Conservation (phyloP, 2,113 vertebrate species). For the Podarcis raffonei region DNA sequence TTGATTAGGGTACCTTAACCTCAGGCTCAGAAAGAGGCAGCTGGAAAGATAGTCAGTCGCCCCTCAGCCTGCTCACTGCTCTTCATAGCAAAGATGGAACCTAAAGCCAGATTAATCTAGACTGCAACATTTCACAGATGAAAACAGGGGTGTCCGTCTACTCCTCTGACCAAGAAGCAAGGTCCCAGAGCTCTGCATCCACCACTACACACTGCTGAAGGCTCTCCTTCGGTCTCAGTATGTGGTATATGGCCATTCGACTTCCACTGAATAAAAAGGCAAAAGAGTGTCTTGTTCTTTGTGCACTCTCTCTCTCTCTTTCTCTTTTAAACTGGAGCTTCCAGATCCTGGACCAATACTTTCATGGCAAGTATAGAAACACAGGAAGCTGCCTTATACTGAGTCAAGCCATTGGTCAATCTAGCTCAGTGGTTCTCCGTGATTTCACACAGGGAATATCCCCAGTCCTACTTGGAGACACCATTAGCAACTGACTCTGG, state of each 20-base stretch:
- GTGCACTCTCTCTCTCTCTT: no score
- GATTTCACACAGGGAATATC: no score
- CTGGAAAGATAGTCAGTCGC: not conserved
- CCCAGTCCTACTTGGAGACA: no score
- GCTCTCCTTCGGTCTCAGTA: not conserved
- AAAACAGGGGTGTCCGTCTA: not conserved
- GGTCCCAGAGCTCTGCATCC: not conserved
- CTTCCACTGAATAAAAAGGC: not conserved
- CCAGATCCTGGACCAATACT: no score
- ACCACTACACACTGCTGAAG: not conserved
- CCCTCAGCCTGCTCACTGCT: not conserved
- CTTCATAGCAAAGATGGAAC: not conserved
- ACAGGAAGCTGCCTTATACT: no score
- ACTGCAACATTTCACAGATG: not conserved
- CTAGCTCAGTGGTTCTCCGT: no score
- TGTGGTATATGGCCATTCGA: not conserved
- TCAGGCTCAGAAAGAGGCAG: not conserved
- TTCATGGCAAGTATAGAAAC: no score
- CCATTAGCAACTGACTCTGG: no score
- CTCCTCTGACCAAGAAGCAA: not conserved
- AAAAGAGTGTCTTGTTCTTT: not conserved
- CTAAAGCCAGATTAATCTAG: not conserved
- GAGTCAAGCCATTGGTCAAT: no score
- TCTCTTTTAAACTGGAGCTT: no score
- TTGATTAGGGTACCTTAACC: constrained; percentile 30